These are phyloP conservation scores for Invenusta paracnida DNA, from an alignment of 2,888 invertebrate species.

Conservation along the genomic window DNA sequence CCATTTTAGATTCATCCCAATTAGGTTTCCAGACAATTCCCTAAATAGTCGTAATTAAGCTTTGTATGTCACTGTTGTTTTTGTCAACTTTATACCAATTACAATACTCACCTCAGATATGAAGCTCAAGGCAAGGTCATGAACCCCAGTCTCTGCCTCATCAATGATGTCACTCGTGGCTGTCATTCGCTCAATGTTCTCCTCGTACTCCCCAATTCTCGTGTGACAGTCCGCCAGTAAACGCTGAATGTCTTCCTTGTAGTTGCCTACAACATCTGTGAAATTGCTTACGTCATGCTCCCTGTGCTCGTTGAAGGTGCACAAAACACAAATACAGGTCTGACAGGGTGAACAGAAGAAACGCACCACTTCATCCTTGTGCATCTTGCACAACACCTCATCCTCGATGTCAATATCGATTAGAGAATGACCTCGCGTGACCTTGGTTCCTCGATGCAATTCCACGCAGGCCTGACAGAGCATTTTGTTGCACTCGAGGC, in stretches of 20 bases:
- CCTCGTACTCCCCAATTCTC: constrained; percentile 55
- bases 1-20: no score
- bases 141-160: constrained; percentile 56
- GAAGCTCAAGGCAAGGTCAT: constrained; percentile 57
- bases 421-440: constrained; percentile 59
- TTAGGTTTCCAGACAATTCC: no score
- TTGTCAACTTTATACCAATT: no score
- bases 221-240: constrained; percentile 55
- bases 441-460: constrained; percentile 58
- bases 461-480: constrained; percentile 59
- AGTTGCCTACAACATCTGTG: constrained; percentile 57
- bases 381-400: constrained; percentile 60
- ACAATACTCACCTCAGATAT: constrained; percentile 52
- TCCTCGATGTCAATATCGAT: constrained; percentile 61
- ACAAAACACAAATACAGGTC: constrained; percentile 60
- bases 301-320: constrained; percentile 60
- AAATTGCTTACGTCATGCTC: constrained; percentile 58
- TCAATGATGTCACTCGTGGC: constrained; percentile 56
- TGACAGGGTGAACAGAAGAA: constrained; percentile 60
- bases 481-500: constrained; percentile 61
- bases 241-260: constrained; percentile 58
- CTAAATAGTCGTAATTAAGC: no score
- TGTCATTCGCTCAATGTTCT: constrained; percentile 52
- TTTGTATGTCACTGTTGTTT: no score
- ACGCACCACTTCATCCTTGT: constrained; percentile 58